A percentile compares a stretch with the other conserved stretches of the same genome.
Evolutionary conservation across 2,888 invertebrate species (phyloP).

Genomic region (Malthinus seriepunctatus): DNA sequence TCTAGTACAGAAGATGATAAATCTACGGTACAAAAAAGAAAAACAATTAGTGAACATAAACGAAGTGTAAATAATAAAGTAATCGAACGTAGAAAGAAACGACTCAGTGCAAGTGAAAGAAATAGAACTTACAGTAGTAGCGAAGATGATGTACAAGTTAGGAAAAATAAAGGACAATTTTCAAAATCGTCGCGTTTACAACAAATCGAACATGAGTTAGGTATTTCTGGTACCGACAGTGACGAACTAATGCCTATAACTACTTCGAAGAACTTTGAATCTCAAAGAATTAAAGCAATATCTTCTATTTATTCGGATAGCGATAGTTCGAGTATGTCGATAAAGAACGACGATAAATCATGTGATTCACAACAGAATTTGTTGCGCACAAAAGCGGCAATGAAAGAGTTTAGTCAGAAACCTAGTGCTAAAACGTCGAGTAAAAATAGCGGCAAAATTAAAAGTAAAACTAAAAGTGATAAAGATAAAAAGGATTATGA

Average conservation of each 20-base stretch:
- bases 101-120: conserved; percentile 43
- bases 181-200: conserved; percentile 62
- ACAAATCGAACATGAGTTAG: conserved; percentile 77
- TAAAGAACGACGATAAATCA: conserved; percentile 63
- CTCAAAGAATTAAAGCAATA: conserved; percentile 59
- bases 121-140: conserved; percentile 62
- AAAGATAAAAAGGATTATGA: conserved; percentile 58
- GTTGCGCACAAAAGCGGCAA: conserved; percentile 80
- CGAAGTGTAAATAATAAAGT: conserved; percentile 42
- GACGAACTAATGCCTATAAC: conserved; percentile 75
- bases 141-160: conserved; percentile 61
- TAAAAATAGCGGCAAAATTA: conserved; percentile 44
- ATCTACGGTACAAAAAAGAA: conserved; percentile 55
- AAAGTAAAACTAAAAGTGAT: conserved; percentile 42
- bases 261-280: conserved; percentile 56
- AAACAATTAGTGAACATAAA: conserved; percentile 38
- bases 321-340: conserved; percentile 63
- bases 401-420: conserved; percentile 75
- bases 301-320: conserved; percentile 84
- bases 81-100: conserved; percentile 45
- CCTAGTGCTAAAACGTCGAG: conserved; percentile 44
- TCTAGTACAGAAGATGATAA: conserved; percentile 60
- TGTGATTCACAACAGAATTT: conserved; percentile 70
- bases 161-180: conserved; percentile 55
- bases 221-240: conserved; percentile 73